phyloP scores from a whole-genome alignment of 2,888 invertebrate species.

The Drepanosiphum platanoidis region DNA sequence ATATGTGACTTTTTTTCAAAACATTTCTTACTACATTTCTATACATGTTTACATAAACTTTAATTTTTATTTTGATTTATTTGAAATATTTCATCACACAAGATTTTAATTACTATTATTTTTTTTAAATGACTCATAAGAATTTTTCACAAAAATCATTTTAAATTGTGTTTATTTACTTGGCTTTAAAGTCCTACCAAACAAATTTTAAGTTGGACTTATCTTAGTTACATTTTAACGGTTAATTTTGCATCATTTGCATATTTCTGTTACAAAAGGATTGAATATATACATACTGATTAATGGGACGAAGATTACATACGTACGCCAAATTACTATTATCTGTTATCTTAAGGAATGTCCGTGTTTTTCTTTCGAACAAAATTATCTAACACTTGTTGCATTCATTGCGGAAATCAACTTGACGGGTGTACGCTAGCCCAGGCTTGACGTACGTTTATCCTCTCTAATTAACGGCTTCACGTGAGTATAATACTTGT shows the following conservation, averaged over 20 bases:
- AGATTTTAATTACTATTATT: too few species aligned
- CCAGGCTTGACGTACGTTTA: conserved; percentile 49
- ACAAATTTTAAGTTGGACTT: not conserved
- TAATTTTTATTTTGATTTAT: too few species aligned
- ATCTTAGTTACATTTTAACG: conserved; percentile 1
- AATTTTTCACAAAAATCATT: not conserved
- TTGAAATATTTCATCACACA: too few species aligned
- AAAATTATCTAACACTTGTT: conserved; percentile 51
- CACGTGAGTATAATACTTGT: conserved; percentile 56
- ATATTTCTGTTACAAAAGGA: not conserved
- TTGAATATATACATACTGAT: not conserved
- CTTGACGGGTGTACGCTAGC: conserved; percentile 14
- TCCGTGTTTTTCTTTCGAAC: conserved; percentile 15
- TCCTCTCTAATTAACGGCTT: conserved; percentile 57
- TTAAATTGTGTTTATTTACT: not conserved
- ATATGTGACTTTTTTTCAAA: too few species aligned
- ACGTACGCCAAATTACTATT: not conserved
- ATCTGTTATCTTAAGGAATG: not conserved
- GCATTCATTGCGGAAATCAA: conserved; percentile 39
- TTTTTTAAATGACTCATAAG: not conserved
- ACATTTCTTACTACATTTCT: too few species aligned
- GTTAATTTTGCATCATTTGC: not conserved
- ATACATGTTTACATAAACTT: too few species aligned
- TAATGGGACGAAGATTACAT: not conserved
- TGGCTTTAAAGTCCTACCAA: not conserved